These are phyloP conservation scores for Dendrolimus pini DNA, from an alignment of 2,888 invertebrate genomes.

Conservation along the genomic window DNA sequence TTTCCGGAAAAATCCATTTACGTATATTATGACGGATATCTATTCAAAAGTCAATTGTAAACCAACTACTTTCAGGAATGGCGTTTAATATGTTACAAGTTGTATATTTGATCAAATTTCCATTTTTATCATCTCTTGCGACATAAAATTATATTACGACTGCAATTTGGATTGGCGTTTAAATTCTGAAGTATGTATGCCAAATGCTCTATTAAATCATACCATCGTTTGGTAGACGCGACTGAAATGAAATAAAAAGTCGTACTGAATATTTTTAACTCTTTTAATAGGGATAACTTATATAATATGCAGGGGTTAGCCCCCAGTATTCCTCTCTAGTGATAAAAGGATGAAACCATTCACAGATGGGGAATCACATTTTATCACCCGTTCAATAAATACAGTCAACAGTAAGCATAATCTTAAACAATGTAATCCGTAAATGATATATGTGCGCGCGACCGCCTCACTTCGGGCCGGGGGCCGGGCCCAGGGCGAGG, in stretches of 20 bases:
- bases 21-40: too few species aligned
- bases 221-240: conserved; percentile 3
- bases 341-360: conserved; percentile 70
- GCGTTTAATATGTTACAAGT: too few species aligned
- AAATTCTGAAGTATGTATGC: too few species aligned
- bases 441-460: conserved; percentile 51
- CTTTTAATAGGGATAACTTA: conserved; percentile 77
- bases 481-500: conserved; percentile 10
- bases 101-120: too few species aligned
- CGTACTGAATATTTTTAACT: conserved; percentile 51
- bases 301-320: conserved; percentile 74
- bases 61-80: too few species aligned
- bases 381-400: conserved; percentile 75
- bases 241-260: conserved; percentile 12
- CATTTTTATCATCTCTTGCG: too few species aligned
- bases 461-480: conserved; percentile 19
- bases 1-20: too few species aligned
- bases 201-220: neutral
- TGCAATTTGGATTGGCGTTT: too few species aligned
- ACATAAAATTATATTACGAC: too few species aligned
- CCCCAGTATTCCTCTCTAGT: conserved; percentile 69
- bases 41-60: too few species aligned
- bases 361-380: conserved; percentile 69
- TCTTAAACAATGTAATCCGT: conserved; percentile 71
- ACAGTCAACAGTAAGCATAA: conserved; percentile 76